phyloP scores from a whole-genome alignment of 2,113 vertebrate species.

The Cephalopterus ornatus region DNA sequence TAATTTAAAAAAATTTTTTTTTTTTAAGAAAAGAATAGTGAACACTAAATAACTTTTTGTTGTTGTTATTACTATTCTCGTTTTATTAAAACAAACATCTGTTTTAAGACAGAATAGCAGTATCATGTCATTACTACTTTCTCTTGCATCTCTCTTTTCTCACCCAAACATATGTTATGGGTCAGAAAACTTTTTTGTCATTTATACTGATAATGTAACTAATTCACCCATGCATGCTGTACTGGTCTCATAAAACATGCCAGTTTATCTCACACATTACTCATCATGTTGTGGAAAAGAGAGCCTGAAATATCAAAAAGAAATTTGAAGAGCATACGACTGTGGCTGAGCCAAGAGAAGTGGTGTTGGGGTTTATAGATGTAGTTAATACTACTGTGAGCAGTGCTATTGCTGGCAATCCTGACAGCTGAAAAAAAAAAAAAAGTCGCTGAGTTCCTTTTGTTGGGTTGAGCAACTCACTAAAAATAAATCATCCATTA shows the following conservation, averaged over 20 bases:
- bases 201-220: background rate
- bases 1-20: background rate
- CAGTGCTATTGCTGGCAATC: background rate
- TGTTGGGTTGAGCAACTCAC: background rate
- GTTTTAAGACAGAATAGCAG: background rate
- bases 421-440: conserved; percentile 15
- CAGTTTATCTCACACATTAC: conserved; percentile 50
- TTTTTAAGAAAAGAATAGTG: background rate
- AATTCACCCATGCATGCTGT: background rate
- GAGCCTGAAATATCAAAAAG: background rate
- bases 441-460: conserved; percentile 1
- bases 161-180: conserved; percentile 13
- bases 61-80: background rate
- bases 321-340: background rate
- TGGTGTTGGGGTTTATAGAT: conserved; percentile 24
- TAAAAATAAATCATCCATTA: conserved; percentile 50
- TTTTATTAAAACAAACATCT: conserved; percentile 54
- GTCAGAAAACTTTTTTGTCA: conserved; percentile 40
- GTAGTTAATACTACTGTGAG: conserved; percentile 43
- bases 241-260: background rate
- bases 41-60: background rate
- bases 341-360: conserved; percentile 31
- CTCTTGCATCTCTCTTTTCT: conserved; percentile 10
- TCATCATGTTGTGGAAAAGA: conserved; percentile 23
- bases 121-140: conserved; percentile 17